A percentile compares a stretch with the other conserved stretches of the same genome.
These are phyloP conservation scores for Eulemur albifrons DNA, from an alignment of 2,797 vertebrate genomes.

Conservation along the genomic window DNA sequence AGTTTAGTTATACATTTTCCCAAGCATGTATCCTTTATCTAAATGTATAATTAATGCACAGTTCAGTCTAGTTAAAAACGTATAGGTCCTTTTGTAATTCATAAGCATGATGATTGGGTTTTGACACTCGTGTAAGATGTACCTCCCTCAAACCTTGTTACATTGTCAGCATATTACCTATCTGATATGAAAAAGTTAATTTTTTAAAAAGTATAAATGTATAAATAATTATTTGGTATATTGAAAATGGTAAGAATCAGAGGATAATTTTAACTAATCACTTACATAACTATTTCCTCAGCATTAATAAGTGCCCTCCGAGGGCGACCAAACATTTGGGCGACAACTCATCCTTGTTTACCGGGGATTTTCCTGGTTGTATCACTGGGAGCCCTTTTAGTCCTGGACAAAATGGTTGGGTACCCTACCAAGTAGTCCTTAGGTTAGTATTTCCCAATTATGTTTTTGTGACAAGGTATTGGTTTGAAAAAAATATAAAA, in stretches of 20 bases:
- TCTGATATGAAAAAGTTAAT: neutral
- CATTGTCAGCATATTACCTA: neutral
- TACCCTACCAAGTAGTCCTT: neutral
- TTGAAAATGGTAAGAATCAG: neutral
- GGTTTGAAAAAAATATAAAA: neutral
- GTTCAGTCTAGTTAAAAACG: slow-evolving; percentile 3
- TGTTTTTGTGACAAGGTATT: slow-evolving; percentile 2
- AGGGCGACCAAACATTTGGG: neutral
- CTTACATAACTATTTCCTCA: neutral
- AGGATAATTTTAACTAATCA: neutral
- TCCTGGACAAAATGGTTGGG: neutral
- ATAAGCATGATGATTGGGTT: neutral
- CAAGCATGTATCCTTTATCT: neutral
- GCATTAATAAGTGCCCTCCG: neutral
- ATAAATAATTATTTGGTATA: neutral
- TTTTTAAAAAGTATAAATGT: neutral
- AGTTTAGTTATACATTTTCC: slow-evolving; percentile 34
- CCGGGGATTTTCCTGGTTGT: neutral
- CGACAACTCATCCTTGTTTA: neutral
- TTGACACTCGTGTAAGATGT: neutral
- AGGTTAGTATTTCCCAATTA: neutral
- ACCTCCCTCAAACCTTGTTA: neutral
- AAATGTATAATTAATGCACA: neutral
- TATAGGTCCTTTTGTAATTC: neutral
- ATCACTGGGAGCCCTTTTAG: neutral